Percentiles rank a stretch among this genome's conserved stretches.
Conservation (phyloP, 1,140 invertebrate genomes). For the Cotesia chilonis region DNA sequence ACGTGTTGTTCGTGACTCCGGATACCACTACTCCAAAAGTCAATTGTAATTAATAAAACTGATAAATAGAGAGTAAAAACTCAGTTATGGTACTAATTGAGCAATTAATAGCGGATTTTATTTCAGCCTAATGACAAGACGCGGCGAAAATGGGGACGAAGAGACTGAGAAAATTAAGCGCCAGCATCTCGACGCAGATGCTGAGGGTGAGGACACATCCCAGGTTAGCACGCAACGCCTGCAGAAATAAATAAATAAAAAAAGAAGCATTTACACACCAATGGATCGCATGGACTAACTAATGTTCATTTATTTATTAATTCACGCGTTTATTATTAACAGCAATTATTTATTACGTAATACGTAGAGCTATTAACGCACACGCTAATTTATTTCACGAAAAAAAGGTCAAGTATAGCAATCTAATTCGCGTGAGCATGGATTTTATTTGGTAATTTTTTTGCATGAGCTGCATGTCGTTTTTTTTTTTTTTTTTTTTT, state of each 20-base stretch:
- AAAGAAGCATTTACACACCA: slow-evolving; percentile 10
- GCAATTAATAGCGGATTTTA: slow-evolving; percentile 21
- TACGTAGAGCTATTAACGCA: slow-evolving; percentile 46
- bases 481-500: too few species aligned
- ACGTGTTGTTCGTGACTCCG: slow-evolving; percentile 92
- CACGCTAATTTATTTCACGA: slow-evolving; percentile 28
- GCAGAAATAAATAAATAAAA: slow-evolving; percentile 50
- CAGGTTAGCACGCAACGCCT: slow-evolving; percentile 66
- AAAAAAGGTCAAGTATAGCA: slow-evolving; percentile 64
- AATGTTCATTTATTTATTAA: slow-evolving; percentile 53
- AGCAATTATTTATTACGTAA: slow-evolving; percentile 1
- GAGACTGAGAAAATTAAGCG: slow-evolving; percentile 59
- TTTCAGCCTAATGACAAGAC: slow-evolving; percentile 59
- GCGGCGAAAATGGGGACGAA: slow-evolving; percentile 62
- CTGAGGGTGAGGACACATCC: slow-evolving; percentile 67
- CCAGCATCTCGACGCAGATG: slow-evolving; percentile 61
- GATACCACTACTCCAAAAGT: slow-evolving; percentile 86
- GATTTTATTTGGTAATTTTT: slow-evolving; percentile 5
- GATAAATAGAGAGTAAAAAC: too few species aligned
- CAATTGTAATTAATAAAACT: slow-evolving; percentile 68
- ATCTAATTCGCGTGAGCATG: slow-evolving; percentile 26
- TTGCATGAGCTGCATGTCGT: background rate
- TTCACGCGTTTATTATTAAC: slow-evolving; percentile 32
- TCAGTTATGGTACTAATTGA: too few species aligned
- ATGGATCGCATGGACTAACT: slow-evolving; percentile 49